Base-by-base conservation (phyloP, 2,797 vertebrate genomes). In the Cuniculus paca region DNA sequence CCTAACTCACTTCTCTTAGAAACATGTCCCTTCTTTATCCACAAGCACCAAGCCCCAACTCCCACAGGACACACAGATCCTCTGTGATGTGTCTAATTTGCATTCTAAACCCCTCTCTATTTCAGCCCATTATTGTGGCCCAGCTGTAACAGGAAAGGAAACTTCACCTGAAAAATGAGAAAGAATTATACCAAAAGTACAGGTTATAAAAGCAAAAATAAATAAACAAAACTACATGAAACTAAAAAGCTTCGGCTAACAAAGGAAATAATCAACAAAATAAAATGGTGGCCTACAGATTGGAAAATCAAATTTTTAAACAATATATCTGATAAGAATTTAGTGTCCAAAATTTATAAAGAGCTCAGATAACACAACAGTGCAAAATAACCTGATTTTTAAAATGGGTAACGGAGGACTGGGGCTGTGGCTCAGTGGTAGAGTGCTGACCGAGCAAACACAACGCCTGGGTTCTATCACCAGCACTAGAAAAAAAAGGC, bases 131-230 rank as follows among this genome's bases (percentile, higher is more conserved):
- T 89, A 77, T 45, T 1, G 6, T 42, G 39, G 31, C 20, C 63
- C 70, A 80, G 28, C 52, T 61, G 70, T 74, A 28, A 70, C 2
- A 72, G 63, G 45, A n/a, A 34, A 77, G 39, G 39, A 74, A 75
- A n/a, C 22, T 90, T 95, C 60, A 50, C 65, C n/a, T 61, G 83
- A 79, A 91, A 91, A 96, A 81, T 6, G 22, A 65, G 26, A 92
- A 34, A 22, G 3, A 16, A 88, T 34, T 42, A 48, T n/a, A 52
- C 9, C 54, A 74, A n/a, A 61, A 42, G 26, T n/a, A 70, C 28
- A 60, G 52, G 26, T 19, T 31, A 81, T 24, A n/a, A 63, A 72
- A 52, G 16, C n/a, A 45, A 91, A 84, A 78, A 45, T 7, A 26
- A 50, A 70, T 10, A 50, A 75, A 52, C 42, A 6, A n/a, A 45